A percentile compares a stretch with the other conserved stretches of the same genome.
Evolutionary conservation across 2,113 vertebrate species (phyloP).

Genomic region (Nibea albiflora): DNA sequence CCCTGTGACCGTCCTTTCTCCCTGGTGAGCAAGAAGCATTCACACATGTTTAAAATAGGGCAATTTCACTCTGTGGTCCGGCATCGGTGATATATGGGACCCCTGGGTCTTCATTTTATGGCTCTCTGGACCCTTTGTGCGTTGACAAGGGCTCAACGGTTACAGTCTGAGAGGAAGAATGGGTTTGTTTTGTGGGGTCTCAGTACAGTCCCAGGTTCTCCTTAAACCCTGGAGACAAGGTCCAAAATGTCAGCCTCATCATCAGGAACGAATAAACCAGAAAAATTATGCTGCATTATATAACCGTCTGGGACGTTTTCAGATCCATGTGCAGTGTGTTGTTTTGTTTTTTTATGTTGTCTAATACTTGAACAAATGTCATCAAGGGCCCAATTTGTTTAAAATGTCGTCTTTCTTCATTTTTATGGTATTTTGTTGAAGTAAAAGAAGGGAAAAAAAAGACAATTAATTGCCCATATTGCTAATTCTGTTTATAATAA

Average conservation of each 20-base stretch:
- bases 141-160: slow-evolving; percentile 62
- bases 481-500: not conserved
- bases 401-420: not conserved
- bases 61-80: slow-evolving; percentile 51
- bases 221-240: slow-evolving; percentile 40
- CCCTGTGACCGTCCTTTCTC: slow-evolving; percentile 66
- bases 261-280: slow-evolving; percentile 46
- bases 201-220: slow-evolving; percentile 42
- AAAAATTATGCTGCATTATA: slow-evolving; percentile 41
- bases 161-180: slow-evolving; percentile 65
- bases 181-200: slow-evolving; percentile 62
- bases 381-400: not conserved
- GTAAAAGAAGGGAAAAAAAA: not conserved
- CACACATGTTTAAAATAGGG: slow-evolving; percentile 71
- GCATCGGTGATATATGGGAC: slow-evolving; percentile 58
- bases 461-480: not conserved
- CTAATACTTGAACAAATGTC: not conserved
- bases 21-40: slow-evolving; percentile 72
- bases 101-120: slow-evolving; percentile 67
- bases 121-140: slow-evolving; percentile 69
- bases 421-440: not conserved
- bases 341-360: slow-evolving; percentile 2
- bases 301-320: slow-evolving; percentile 48
- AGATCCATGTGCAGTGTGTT: not conserved
- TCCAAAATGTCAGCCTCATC: slow-evolving; percentile 75